Conservation (phyloP, 2,113 vertebrate genomes). For the Caracal caracal region DNA sequence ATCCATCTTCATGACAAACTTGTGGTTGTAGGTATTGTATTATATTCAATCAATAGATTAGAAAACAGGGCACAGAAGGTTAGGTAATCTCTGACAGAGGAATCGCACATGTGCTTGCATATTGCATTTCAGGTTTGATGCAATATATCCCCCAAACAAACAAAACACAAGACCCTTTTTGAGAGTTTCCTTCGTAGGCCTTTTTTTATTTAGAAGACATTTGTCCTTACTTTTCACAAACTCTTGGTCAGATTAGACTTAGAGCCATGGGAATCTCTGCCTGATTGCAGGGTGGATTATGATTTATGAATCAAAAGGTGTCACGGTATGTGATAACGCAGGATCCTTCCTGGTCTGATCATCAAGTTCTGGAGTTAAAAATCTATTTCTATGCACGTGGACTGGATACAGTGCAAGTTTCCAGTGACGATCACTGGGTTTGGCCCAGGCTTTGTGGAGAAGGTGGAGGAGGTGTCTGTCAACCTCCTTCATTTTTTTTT, state of each 20-base stretch:
- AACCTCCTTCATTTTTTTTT: neutral
- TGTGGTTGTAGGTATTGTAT: neutral
- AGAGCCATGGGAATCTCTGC: neutral
- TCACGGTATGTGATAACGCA: neutral
- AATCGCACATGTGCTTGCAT: neutral
- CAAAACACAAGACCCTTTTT: neutral
- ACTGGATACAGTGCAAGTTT: neutral
- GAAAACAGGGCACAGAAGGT: neutral
- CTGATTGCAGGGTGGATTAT: neutral
- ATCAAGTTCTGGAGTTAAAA: neutral
- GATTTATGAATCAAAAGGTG: neutral
- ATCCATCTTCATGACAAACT: neutral
- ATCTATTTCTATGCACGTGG: neutral
- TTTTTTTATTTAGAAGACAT: neutral
- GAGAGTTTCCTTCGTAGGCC: neutral
- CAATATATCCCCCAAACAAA: neutral
- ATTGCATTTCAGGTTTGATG: neutral
- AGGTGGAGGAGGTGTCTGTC: neutral
- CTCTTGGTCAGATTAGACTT: neutral
- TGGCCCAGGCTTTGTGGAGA: neutral
- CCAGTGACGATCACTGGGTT: neutral
- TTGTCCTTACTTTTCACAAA: neutral
- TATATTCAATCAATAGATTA: neutral
- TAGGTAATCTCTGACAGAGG: neutral
- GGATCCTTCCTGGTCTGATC: neutral